Conservation (phyloP, 2,113 vertebrate genomes). For the Eptesicus fuscus region DNA sequence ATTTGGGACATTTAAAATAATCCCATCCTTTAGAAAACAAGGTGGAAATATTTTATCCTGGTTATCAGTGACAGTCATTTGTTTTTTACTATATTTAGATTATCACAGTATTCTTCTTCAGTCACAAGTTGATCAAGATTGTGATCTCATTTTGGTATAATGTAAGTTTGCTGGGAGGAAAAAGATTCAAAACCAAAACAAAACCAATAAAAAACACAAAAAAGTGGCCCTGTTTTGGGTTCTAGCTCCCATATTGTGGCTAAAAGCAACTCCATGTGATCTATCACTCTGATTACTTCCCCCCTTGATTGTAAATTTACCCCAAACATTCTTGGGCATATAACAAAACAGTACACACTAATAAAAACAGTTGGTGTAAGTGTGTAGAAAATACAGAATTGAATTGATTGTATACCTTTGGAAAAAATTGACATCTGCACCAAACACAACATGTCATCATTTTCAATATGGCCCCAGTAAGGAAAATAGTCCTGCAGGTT, state of each 20-base stretch:
- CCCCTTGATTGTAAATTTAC: constrained; percentile 33
- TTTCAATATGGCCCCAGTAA: constrained; percentile 36
- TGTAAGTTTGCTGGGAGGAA: neutral
- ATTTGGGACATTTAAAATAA: constrained; percentile 74
- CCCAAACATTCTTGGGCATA: neutral
- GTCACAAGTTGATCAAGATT: constrained; percentile 61
- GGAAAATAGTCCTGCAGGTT: constrained; percentile 14
- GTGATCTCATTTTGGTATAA: constrained; percentile 26
- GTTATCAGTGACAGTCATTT: constrained; percentile 72
- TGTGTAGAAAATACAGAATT: constrained; percentile 40
- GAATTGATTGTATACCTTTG: constrained; percentile 36
- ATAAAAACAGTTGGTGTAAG: neutral
- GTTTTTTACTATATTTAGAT: constrained; percentile 72
- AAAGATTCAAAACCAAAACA: constrained; percentile 11
- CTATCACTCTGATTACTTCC: constrained; percentile 12
- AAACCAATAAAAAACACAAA: neutral
- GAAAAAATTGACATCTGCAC: neutral
- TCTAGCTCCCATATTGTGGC: neutral
- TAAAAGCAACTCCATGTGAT: neutral
- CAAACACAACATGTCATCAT: constrained; percentile 25
- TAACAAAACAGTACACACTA: constrained; percentile 11
- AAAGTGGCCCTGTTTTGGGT: neutral
- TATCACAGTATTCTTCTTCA: constrained; percentile 56
- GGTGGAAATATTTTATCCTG: constrained; percentile 80
- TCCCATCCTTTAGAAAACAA: constrained; percentile 70